Percentiles rank a stretch among this genome's conserved stretches.
phyloP scores from a whole-genome alignment of 2,888 invertebrate species.

The Lamproptera curius region DNA sequence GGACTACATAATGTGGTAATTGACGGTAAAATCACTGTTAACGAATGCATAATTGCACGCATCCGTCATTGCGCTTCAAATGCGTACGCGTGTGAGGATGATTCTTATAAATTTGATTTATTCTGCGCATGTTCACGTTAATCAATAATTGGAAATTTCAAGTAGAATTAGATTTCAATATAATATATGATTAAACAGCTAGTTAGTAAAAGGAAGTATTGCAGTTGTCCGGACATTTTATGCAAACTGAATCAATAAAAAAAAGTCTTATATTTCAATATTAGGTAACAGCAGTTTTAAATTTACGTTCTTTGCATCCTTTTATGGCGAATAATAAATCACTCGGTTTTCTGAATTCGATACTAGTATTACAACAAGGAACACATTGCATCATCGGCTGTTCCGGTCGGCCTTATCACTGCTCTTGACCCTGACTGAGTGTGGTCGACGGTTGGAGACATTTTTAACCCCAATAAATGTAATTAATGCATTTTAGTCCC shows the following conservation, averaged over 20 bases:
- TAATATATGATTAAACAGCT: too few species aligned
- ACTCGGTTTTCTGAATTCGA: conserved; percentile 9
- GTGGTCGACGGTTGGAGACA: conserved; percentile 24
- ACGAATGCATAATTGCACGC: conserved; percentile 10
- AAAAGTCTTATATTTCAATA: too few species aligned
- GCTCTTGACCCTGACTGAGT: conserved; percentile 25
- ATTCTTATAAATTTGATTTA: too few species aligned
- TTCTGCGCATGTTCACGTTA: too few species aligned
- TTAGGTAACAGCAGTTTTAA: too few species aligned
- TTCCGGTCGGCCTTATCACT: conserved; percentile 22
- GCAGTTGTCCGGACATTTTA: too few species aligned
- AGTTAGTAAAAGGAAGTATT: too few species aligned
- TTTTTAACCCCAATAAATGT: conserved; percentile 19
- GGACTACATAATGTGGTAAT: conserved; percentile 7
- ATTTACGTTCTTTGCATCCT: neutral
- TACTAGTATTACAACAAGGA: conserved; percentile 11
- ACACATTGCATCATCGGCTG: conserved; percentile 23
- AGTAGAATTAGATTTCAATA: too few species aligned
- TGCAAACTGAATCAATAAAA: too few species aligned
- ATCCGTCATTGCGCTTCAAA: conserved; percentile 10
- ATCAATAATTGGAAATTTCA: too few species aligned
- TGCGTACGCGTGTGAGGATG: conserved; percentile 10
- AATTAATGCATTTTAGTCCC: conserved; percentile 20
- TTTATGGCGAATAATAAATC: conserved; percentile 9
- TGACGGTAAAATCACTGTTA: conserved; percentile 5